Evolutionary conservation across 2,888 invertebrate genomes (phyloP), one percentile per base, ranked within the genome.

Genomic region (Hypena proboscidalis): DNA sequence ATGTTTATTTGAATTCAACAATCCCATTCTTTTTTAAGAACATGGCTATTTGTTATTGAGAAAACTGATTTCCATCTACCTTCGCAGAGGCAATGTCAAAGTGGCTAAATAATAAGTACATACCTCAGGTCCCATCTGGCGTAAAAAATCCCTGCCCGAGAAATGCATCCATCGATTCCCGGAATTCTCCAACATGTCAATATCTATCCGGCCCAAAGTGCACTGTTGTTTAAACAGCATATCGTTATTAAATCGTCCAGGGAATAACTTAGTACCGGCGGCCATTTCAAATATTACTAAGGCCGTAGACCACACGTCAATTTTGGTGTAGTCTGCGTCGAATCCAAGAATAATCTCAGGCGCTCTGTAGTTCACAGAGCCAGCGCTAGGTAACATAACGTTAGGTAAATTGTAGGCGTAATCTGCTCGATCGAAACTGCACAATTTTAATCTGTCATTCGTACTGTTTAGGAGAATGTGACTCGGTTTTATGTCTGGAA

Each of bases 291-390:
- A 77, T 17, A 86, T 68, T 0, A 86, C 77, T 2, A 80, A 25
- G 0, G 74, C 87, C 0, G 77, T 72, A 0, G 84, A 58, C 87
- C 87, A 87, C 0, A 86, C 74, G 35, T 88, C 87, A 5, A 85
- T 63, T 21, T 65, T 65, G n/a, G n/a, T n/a, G 42, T 60, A 74
- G 17, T 67, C 67, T 0, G 70, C 58, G 0, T 68, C 49, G 34
- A 70, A 71, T 1, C 85, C 84, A 6, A 88, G 48, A 26, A 88
- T 83, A 0, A 81, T 34, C 49, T 88, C 87, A 0, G 87, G 87
- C 0, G 87, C 69, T 1, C 84, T 67, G 46, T 87, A 88, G 32
- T 37, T 60, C 0, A 42, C 1, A 0, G 74, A 65, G 1, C 83
- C 80, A 2, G 67, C 53, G 21, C 58, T 63, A 1, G 77, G 71